phyloP scores from a whole-genome alignment of 2,797 vertebrate genomes.

The Tiaroga cobitis region DNA sequence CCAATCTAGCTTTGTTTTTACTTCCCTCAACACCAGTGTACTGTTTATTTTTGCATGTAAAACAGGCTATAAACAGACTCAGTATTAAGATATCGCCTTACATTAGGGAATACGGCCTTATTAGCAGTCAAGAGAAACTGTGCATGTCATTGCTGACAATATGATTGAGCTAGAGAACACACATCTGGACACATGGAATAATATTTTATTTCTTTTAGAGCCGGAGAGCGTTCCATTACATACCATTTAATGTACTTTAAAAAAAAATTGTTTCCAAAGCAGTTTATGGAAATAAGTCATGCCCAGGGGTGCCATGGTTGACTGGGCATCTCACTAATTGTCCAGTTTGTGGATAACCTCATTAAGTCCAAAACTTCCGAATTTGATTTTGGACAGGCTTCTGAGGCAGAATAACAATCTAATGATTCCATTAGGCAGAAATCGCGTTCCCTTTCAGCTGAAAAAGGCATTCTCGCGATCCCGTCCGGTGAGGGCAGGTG shows the following conservation, averaged over 20 bases:
- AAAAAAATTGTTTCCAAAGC: neutral
- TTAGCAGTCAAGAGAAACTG: conserved; percentile 15
- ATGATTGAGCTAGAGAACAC: conserved; percentile 24
- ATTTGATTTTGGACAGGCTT: neutral
- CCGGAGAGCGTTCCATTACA: neutral
- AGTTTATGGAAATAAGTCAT: neutral
- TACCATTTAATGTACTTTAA: neutral
- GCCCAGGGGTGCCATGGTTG: neutral
- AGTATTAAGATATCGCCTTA: neutral
- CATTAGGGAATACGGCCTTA: conserved; percentile 2
- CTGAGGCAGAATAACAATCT: neutral
- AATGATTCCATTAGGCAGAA: neutral
- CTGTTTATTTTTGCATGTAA: conserved; percentile 28
- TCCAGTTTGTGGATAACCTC: neutral
- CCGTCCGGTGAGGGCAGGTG: too few species aligned
- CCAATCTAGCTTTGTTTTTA: neutral
- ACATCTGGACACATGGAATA: neutral
- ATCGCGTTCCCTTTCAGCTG: neutral
- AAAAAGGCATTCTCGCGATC: neutral
- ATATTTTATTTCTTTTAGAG: neutral
- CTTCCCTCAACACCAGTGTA: neutral
- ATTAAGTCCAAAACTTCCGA: neutral
- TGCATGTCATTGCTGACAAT: conserved; percentile 15
- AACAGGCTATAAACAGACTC: conserved; percentile 7
- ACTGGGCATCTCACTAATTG: neutral